A percentile compares a stretch with the other conserved stretches of the same genome.
Evolutionary conservation across 2,797 vertebrate genomes (phyloP).

Genomic region (Oophaga sylvatica): DNA sequence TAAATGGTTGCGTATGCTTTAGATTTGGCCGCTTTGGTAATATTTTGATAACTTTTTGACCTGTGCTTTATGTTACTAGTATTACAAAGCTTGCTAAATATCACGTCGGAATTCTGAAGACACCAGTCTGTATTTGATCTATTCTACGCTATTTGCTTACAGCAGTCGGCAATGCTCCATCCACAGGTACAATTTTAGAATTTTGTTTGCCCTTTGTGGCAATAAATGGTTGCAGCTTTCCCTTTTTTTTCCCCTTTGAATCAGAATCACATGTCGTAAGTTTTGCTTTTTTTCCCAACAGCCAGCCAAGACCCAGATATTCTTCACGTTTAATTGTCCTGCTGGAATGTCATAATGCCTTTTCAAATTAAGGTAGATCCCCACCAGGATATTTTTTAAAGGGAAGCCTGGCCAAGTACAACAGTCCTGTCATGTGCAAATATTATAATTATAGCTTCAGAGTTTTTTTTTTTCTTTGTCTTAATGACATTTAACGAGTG

Average conservation of each 20-base stretch:
- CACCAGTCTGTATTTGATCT: conserved; percentile 13
- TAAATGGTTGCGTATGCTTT: neutral
- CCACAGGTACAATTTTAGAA: conserved; percentile 57
- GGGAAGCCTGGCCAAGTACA: conserved; percentile 49
- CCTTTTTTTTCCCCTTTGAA: conserved; percentile 54
- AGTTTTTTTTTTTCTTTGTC: conserved; percentile 53
- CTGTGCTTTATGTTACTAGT: conserved; percentile 1
- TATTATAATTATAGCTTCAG: conserved; percentile 66
- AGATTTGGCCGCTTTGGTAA: conserved; percentile 7
- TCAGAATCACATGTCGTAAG: conserved; percentile 65
- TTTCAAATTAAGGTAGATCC: conserved; percentile 65
- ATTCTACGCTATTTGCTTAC: conserved; percentile 14
- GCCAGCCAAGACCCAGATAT: conserved; percentile 63
- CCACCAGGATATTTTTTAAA: conserved; percentile 46
- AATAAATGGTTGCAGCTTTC: conserved; percentile 63
- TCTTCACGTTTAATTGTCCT: conserved; percentile 61
- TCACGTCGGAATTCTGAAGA: neutral
- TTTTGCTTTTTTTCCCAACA: conserved; percentile 60
- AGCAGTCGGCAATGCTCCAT: conserved; percentile 1
- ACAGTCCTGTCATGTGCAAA: conserved; percentile 63
- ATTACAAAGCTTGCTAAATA: conserved; percentile 22
- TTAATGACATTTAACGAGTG: conserved; percentile 62
- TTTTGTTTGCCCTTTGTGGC: conserved; percentile 61
- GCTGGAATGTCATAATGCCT: conserved; percentile 65
- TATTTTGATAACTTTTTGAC: conserved; percentile 37